Evolutionary conservation across 2,113 vertebrate genomes (phyloP).

Genomic region (Tamias sibiricus): DNA sequence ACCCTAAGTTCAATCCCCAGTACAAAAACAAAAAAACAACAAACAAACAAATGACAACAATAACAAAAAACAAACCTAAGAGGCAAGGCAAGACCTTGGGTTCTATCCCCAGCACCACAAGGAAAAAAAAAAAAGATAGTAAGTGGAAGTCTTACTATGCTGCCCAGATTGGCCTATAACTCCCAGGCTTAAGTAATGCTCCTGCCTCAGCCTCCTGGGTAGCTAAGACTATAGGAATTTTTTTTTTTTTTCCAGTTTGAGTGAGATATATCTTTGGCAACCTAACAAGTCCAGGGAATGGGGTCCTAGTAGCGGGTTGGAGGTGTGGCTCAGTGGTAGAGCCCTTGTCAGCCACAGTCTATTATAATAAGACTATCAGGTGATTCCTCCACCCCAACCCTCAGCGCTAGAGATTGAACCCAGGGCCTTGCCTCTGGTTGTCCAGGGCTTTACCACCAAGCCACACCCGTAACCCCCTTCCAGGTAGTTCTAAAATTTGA

Average conservation of each 20-base stretch:
- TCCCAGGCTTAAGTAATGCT: background rate
- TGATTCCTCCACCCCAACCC: no score
- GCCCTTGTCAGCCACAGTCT: no score
- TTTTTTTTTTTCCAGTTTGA: constrained; percentile 14
- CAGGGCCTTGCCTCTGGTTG: background rate
- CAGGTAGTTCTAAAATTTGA: constrained; percentile 29
- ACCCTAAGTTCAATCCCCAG: background rate
- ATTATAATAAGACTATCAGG: no score
- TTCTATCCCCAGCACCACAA: background rate
- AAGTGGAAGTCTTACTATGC: background rate
- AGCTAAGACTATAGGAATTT: background rate
- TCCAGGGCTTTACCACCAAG: background rate
- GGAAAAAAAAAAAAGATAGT: no score
- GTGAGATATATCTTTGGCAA: background rate
- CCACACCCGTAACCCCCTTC: background rate
- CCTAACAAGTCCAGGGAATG: background rate
- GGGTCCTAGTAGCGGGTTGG: no score
- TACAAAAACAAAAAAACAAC: no score
- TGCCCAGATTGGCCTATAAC: background rate
- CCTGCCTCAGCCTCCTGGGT: background rate
- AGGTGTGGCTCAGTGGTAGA: no score
- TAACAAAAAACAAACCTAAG: no score
- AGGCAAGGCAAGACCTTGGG: background rate
- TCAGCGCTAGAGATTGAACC: no score
- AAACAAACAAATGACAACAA: no score